Base-by-base conservation (phyloP, 2,113 vertebrate genomes). In the Coreoperca whiteheadi region DNA sequence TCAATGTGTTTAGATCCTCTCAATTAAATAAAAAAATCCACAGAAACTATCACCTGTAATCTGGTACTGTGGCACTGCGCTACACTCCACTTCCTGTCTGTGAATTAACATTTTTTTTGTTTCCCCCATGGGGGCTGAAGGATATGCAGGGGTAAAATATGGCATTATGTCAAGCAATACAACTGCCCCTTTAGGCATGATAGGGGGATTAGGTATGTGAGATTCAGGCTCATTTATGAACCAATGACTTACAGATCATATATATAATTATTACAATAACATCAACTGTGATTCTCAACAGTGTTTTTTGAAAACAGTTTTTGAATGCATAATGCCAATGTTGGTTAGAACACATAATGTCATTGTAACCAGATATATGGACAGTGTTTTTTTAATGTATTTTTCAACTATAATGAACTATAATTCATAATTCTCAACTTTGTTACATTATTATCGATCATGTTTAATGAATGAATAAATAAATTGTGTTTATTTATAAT, bases 41-140 rank as follows among this genome's bases (percentile, higher is more conserved):
- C 39, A 73, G 6, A 60, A 81, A 66, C 74, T 34, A 51, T 76
- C 64, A 67, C 56, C 37, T 34, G 34, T 14, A 20, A 30, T 77
- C 37, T 18, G 30, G 23, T 25, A 4, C 34, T 21, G 21, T 21
- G 21, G 32, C 46, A 21, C 25, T 20, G 20, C 0, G 3, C 41
- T 76, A 15, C 39, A 82, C 67, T 84, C 54, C 56, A 71, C 34
- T 14, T 74, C 39, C 61, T 73, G 53, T 74, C 46, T 23, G 66
- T 56, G 30, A 79, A 79, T 86, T 81, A 56, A 56, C 56, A 67
- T 84, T 61, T 84, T 56, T 59, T 72, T 73, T 74, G 76, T 74
- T 65, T 48, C 76, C 65, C 74, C 74, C 84, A 59, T 37, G 23
- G 39, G 59, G 70, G 53, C 68, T 79, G 32, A 23, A 46, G 25